Conservation (phyloP, 2,113 vertebrate genomes). For the Ibidorhyncha struthersii region DNA sequence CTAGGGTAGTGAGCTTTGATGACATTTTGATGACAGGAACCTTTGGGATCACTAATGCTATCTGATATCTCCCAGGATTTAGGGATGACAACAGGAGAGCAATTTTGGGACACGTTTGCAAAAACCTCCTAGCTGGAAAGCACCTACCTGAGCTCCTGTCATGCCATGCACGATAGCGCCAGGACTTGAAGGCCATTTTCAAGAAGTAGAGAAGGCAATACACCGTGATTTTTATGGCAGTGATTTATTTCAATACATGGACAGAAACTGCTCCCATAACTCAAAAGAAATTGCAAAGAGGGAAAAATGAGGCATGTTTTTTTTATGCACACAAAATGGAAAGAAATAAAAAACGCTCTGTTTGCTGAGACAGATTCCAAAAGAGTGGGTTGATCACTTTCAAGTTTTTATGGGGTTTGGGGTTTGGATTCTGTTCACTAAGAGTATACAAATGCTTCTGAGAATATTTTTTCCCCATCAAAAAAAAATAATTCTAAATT, state of each 20-base stretch:
- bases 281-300: slow-evolving; percentile 31
- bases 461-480: not conserved
- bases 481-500: not conserved
- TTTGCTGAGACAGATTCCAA: slow-evolving; percentile 39
- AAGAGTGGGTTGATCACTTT: slow-evolving; percentile 18
- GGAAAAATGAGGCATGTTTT: not conserved
- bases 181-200: not conserved
- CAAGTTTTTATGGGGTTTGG: slow-evolving; percentile 10
- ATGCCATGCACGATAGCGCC: not conserved
- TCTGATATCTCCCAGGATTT: not conserved
- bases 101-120: not conserved
- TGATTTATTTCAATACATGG: not conserved
- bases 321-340: not conserved
- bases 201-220: not conserved
- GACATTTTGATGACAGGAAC: not conserved
- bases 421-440: slow-evolving; percentile 6
- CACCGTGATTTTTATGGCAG: not conserved
- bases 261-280: slow-evolving; percentile 16
- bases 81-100: not conserved
- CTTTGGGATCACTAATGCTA: rapidly evolving
- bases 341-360: slow-evolving; percentile 10
- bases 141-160: not conserved
- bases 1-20: not conserved
- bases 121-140: slow-evolving; percentile 41
- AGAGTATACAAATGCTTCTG: not conserved